Conservation (phyloP, 2,888 invertebrate species). For the Sisyra terminalis region DNA sequence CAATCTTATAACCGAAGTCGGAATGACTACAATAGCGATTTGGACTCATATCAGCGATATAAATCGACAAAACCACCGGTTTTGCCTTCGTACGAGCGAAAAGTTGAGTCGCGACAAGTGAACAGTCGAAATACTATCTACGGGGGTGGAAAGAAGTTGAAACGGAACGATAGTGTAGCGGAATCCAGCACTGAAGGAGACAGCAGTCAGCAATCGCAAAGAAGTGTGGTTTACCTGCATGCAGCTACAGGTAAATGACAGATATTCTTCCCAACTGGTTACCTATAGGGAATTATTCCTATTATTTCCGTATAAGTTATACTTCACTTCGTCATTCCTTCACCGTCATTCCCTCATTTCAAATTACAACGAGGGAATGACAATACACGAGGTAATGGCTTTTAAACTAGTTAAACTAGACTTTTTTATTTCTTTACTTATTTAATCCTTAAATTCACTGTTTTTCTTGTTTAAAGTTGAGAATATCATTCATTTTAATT, state of each 20-base stretch:
- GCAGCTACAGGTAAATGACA: constrained; percentile 51
- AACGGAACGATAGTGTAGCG: constrained; percentile 35
- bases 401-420: too few relatives aligned
- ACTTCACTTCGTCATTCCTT: too few relatives aligned
- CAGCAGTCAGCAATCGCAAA: constrained; percentile 62
- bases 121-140: neutral
- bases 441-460: too few relatives aligned
- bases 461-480: too few relatives aligned
- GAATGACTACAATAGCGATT: constrained; percentile 28
- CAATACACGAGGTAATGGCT: too few relatives aligned
- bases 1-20: constrained; percentile 10
- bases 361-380: too few relatives aligned
- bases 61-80: constrained; percentile 28
- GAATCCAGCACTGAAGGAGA: constrained; percentile 60
- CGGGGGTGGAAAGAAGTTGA: constrained; percentile 16
- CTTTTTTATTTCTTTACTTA: too few relatives aligned
- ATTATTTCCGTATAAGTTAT: too few relatives aligned
- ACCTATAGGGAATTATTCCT: too few relatives aligned
- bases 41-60: constrained; percentile 38
- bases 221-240: constrained; percentile 70
- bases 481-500: too few relatives aligned
- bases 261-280: too few relatives aligned
- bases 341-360: too few relatives aligned
- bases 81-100: constrained; percentile 20
- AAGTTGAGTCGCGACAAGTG: constrained; percentile 25